A percentile compares a stretch with the other conserved stretches of the same genome.
phyloP scores from a whole-genome alignment of 2,888 invertebrate genomes.

The Gastrophysa polygoni region DNA sequence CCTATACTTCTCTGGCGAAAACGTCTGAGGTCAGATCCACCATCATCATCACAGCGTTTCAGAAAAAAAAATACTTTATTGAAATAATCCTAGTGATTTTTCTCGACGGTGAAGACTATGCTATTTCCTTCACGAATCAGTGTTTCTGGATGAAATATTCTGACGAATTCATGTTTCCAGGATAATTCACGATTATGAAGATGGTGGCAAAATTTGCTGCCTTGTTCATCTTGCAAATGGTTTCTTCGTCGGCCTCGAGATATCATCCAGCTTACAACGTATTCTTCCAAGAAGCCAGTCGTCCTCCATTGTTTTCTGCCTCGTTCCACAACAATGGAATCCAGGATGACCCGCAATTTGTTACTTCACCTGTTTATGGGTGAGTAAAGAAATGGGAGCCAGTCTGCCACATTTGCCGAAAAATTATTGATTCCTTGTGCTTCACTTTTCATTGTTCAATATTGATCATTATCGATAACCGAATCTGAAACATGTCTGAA shows the following conservation, averaged over 20 bases:
- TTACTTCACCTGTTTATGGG: not conserved
- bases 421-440: not conserved
- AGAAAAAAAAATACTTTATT: no score
- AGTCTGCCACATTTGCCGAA: no score
- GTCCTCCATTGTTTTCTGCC: not conserved
- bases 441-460: not conserved
- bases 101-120: no score
- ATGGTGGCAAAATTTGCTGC: not conserved
- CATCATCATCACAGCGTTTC: no score
- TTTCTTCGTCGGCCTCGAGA: not conserved
- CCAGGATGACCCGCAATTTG: not conserved
- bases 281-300: slow-evolving; percentile 15
- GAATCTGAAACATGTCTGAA: no score
- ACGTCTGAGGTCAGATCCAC: no score
- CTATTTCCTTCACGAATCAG: no score
- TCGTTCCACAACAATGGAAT: not conserved
- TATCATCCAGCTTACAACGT: slow-evolving; percentile 20
- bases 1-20: no score
- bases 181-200: not conserved
- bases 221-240: slow-evolving; percentile 9
- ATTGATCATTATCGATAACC: no score
- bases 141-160: no score
- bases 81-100: no score
- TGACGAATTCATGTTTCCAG: not conserved
- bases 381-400: not conserved